A percentile compares a stretch with the other conserved stretches of the same genome.
Evolutionary conservation across 2,113 vertebrate genomes (phyloP).

Genomic region (Chloebia gouldiae): DNA sequence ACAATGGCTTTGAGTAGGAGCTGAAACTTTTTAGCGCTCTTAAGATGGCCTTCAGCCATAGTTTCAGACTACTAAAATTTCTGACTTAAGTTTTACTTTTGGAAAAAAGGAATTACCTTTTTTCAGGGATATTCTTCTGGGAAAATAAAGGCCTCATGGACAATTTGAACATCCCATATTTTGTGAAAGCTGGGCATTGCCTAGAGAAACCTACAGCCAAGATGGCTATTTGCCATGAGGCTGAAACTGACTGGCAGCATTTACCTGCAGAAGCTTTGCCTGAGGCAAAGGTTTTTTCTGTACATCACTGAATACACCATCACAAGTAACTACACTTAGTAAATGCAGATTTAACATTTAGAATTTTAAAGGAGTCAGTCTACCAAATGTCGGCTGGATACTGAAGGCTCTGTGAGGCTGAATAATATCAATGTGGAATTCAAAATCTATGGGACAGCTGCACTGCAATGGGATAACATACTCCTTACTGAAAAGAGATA

Average conservation of each 20-base stretch:
- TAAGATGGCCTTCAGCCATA: not conserved
- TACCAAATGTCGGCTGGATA: conserved; percentile 84
- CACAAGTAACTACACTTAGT: not conserved
- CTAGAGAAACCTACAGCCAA: not conserved
- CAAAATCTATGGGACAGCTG: conserved; percentile 91
- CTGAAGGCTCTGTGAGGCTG: conserved; percentile 82
- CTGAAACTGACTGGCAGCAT: not conserved
- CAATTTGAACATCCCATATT: not conserved
- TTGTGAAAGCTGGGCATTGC: not conserved
- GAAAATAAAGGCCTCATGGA: fast-evolving
- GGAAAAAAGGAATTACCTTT: not conserved
- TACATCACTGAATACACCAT: not conserved
- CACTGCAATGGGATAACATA: conserved; percentile 86
- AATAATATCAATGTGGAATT: conserved; percentile 83
- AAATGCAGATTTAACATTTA: not conserved
- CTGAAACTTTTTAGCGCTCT: not conserved
- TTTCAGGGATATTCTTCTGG: not conserved
- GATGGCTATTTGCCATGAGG: not conserved
- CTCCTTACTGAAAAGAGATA: conserved; percentile 69
- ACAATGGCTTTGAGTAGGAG: not conserved
- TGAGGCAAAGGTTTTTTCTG: not conserved
- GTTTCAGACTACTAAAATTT: not conserved
- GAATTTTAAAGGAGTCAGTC: not conserved
- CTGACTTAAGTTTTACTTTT: not conserved
- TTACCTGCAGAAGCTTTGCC: not conserved